phyloP scores from a whole-genome alignment of 1,140 invertebrate genomes.

The Proales similis region DNA sequence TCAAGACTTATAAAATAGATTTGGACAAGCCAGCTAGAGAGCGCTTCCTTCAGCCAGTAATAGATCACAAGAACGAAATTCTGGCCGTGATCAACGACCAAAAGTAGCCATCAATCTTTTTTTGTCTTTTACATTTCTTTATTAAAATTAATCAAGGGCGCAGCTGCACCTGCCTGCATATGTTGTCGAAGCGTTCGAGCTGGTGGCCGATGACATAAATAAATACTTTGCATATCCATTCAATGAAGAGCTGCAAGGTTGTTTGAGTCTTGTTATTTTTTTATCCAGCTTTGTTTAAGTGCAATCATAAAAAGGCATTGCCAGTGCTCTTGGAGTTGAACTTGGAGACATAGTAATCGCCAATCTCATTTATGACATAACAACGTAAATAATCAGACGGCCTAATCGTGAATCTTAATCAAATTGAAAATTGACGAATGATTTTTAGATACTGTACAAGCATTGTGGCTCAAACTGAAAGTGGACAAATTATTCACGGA shows the following conservation, averaged over 20 bases:
- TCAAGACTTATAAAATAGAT: conserved; percentile 26
- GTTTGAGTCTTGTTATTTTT: neutral
- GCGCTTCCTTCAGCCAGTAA: neutral
- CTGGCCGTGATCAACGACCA: conserved; percentile 13
- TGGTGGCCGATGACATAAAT: conserved; percentile 17
- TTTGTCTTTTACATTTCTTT: neutral
- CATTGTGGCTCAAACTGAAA: conserved; percentile 44
- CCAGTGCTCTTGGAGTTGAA: conserved; percentile 8
- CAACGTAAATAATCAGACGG: conserved; percentile 41
- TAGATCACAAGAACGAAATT: conserved; percentile 12
- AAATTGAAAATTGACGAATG: neutral
- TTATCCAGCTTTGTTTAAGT: neutral
- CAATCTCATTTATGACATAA: conserved; percentile 44
- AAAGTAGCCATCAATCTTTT: conserved; percentile 11
- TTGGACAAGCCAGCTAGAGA: conserved; percentile 22
- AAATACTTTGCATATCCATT: conserved; percentile 26
- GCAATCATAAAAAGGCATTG: conserved; percentile 4
- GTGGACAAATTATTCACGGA: conserved; percentile 46
- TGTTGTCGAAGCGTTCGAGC: conserved; percentile 4
- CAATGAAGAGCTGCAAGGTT: conserved; percentile 25
- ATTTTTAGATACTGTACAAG: conserved; percentile 46
- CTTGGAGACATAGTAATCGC: conserved; percentile 41
- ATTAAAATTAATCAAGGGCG: neutral
- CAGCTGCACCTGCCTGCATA: conserved; percentile 7
- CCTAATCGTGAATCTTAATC: neutral